Base-by-base conservation (phyloP, 2,113 vertebrate species). In the Pachycephala philippinensis region DNA sequence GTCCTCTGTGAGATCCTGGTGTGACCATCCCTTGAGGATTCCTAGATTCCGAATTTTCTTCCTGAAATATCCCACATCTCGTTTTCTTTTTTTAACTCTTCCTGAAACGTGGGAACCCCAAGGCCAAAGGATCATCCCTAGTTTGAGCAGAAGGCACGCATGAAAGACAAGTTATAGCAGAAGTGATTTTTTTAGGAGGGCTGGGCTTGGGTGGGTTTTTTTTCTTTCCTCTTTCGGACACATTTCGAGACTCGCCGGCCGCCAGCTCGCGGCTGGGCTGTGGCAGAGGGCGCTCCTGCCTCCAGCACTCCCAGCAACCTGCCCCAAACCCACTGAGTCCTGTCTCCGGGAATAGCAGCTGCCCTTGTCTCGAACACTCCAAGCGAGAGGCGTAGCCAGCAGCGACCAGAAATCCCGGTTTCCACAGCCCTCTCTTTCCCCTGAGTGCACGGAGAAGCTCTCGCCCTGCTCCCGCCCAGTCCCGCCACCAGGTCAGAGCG, bases 231-330 rank as follows among this genome's bases (percentile, higher is more conserved):
- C 64, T 92, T 84, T 84, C 11, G 23, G 56, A 70, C 1, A 8
- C 33, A 26, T 83, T 84, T 64, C 26, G 60, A 80, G 60, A 27
- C 53, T 87, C 56, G 5, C 27, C 2, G 2, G 20, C 53, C 2
- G 21, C 47, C 90, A 65, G 78, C 61, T 69, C 35, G 17, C 0
- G 7, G 28, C 70, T 60, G 4, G 12, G 50, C 83, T 18, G 47
- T 77, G 76, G 88, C 90, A 93, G 92, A 93, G 90, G 88, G 88
- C n/a, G 59, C 94, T 95, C 61, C 63, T 40, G 78, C 31, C 28
- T 47, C 65, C 77, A 87, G 47, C 80, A 63, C 24, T 4, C 6
- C 11, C 21, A 70, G 27, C 72, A 78, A 66, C 84, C 69, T 93
- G 93, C 87, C 90, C 74, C 74, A 57, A 91, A 52, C 57, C 44